Conservation (phyloP, 2,797 vertebrate species). For the Hydrocynus forskahlii region DNA sequence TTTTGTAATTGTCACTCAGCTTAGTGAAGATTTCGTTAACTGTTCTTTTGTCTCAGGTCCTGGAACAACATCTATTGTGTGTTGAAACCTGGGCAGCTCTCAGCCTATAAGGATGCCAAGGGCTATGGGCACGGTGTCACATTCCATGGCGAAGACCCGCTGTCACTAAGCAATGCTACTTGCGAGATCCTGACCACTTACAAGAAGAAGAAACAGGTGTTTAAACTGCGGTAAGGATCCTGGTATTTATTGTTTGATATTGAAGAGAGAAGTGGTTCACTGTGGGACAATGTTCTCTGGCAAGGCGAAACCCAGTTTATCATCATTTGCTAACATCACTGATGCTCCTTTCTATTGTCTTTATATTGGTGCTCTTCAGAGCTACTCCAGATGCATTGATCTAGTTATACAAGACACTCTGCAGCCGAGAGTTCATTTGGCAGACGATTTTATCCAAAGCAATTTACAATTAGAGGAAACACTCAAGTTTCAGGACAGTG, state of each 20-base stretch:
- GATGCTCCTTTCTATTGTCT: neutral
- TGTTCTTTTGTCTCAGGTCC: slow-evolving; percentile 78
- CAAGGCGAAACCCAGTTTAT: too few relatives aligned
- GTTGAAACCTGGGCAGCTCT: slow-evolving; percentile 86
- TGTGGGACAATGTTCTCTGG: too few relatives aligned
- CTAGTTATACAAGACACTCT: too few relatives aligned
- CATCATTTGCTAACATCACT: neutral
- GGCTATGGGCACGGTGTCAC: slow-evolving; percentile 83
- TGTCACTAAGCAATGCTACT: slow-evolving; percentile 81
- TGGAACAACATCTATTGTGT: slow-evolving; percentile 96
- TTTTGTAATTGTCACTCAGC: neutral
- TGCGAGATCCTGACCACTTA: slow-evolving; percentile 89
- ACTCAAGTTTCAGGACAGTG: too few relatives aligned
- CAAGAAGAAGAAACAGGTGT: slow-evolving; percentile 96
- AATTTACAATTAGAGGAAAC: too few relatives aligned
- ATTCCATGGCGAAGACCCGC: slow-evolving; percentile 89
- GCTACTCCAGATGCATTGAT: too few relatives aligned
- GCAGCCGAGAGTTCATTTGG: too few relatives aligned
- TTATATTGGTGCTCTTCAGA: neutral
- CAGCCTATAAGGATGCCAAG: slow-evolving; percentile 91
- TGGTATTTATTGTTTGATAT: neutral
- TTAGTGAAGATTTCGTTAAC: neutral
- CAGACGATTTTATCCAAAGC: too few relatives aligned
- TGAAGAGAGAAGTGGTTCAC: too few relatives aligned
- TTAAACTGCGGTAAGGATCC: slow-evolving; percentile 86